Percentiles rank a stretch among this genome's conserved stretches.
These are phyloP conservation scores for Ginglymostoma cirratum DNA, from an alignment of 2,113 vertebrate genomes.

Conservation along the genomic window DNA sequence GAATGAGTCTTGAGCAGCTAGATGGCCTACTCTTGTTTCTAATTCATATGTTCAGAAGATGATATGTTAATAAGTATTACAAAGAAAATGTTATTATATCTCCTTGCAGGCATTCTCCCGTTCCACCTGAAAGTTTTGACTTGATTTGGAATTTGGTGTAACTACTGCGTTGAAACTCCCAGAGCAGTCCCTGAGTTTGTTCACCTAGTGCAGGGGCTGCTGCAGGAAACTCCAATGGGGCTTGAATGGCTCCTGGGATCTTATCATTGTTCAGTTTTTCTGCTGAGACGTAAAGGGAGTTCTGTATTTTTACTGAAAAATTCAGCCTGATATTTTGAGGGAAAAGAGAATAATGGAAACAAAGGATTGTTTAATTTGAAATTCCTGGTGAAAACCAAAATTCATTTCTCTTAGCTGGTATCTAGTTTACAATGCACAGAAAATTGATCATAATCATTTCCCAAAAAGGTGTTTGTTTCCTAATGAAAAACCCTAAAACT, in stretches of 20 bases:
- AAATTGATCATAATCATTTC: background rate
- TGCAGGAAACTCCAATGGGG: background rate
- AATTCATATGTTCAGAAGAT: no score
- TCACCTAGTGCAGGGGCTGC: background rate
- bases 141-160: background rate
- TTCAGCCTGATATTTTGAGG: background rate
- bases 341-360: background rate
- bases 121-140: background rate
- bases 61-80: no score
- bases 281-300: background rate
- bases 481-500: background rate
- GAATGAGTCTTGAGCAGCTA: no score
- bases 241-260: background rate
- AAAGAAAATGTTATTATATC: no score
- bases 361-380: background rate
- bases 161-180: background rate
- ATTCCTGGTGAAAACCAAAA: background rate
- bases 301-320: background rate
- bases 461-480: background rate
- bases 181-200: background rate
- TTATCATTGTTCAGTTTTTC: background rate
- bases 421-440: background rate
- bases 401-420: background rate
- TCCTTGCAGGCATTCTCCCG: background rate
- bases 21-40: no score